phyloP scores from a whole-genome alignment of 2,113 vertebrate genomes.

The Actenoides hombroni region DNA sequence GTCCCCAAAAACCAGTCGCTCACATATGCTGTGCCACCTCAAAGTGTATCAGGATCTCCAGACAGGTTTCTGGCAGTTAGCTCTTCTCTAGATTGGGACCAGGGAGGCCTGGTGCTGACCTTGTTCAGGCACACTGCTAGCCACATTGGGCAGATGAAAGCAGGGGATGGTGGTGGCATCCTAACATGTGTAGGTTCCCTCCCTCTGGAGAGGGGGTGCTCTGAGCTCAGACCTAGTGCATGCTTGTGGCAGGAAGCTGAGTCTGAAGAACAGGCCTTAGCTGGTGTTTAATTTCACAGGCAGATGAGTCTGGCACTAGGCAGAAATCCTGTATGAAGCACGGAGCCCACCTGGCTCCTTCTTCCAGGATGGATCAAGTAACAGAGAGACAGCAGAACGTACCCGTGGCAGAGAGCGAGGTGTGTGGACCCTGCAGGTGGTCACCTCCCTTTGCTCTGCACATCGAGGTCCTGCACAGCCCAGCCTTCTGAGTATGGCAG shows the following conservation, averaged over 20 bases:
- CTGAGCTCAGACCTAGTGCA: not conserved
- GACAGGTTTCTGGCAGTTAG: not conserved
- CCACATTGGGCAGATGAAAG: not conserved
- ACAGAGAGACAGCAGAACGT: not conserved
- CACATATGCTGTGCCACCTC: not conserved
- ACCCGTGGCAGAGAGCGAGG: not conserved
- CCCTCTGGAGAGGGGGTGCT: not conserved
- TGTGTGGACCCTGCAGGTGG: not conserved
- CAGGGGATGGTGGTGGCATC: not conserved
- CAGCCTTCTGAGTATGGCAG: not conserved
- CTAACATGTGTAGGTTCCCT: fast-evolving
- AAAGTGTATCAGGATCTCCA: not conserved
- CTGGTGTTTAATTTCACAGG: not conserved
- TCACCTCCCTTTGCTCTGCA: fast-evolving
- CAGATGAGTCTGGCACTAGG: not conserved
- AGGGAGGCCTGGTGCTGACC: not conserved
- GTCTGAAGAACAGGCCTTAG: not conserved
- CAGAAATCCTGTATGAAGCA: not conserved
- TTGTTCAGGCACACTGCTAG: fast-evolving
- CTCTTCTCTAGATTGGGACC: not conserved
- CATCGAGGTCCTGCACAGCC: not conserved
- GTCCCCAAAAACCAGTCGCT: not conserved
- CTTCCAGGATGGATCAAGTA: not conserved
- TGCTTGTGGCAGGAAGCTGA: not conserved
- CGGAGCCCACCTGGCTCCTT: not conserved